These are phyloP conservation scores for Andrena fulva DNA, from an alignment of 2,888 invertebrate species.

Conservation along the genomic window DNA sequence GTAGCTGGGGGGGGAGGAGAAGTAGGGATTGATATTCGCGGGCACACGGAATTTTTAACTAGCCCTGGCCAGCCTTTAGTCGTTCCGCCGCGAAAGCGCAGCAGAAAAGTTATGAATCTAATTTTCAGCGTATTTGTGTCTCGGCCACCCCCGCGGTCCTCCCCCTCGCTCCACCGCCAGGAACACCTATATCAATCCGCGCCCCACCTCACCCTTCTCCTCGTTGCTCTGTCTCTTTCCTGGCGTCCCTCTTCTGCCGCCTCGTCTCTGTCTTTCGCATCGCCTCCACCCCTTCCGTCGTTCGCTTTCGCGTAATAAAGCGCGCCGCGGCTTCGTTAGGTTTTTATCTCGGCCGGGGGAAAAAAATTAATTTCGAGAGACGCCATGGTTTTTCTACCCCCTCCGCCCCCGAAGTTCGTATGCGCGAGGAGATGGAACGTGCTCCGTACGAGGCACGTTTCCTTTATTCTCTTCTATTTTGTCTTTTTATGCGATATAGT, in stretches of 20 bases:
- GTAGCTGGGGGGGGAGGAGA: constrained; percentile 38
- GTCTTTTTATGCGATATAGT: background rate
- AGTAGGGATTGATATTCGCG: constrained; percentile 81
- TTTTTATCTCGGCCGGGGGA: constrained; percentile 77
- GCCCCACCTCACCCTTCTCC: constrained; percentile 40
- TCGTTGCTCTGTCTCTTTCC: constrained; percentile 19
- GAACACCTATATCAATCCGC: constrained; percentile 64
- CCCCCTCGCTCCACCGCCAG: constrained; percentile 61
- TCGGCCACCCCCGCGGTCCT: constrained; percentile 55
- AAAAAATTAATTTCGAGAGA: constrained; percentile 81
- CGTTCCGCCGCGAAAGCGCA: constrained; percentile 78
- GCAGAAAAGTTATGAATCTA: constrained; percentile 84
- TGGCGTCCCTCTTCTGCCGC: constrained; percentile 32
- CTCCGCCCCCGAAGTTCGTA: constrained; percentile 32
- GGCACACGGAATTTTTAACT: constrained; percentile 84
- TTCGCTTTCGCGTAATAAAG: constrained; percentile 77
- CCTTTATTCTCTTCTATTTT: constrained; percentile 6
- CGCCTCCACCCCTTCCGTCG: constrained; percentile 63
- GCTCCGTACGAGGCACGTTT: constrained; percentile 21
- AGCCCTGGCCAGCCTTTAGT: constrained; percentile 77
- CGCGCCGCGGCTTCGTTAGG: constrained; percentile 80
- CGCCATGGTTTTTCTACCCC: constrained; percentile 63
- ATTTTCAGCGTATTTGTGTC: constrained; percentile 83
- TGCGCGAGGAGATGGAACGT: constrained; percentile 29
- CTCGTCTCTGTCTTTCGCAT: constrained; percentile 43